Evolutionary conservation across 2,113 vertebrate genomes (phyloP), one percentile per base, ranked within the genome.

Genomic region (Ptychochromis oligacanthus): DNA sequence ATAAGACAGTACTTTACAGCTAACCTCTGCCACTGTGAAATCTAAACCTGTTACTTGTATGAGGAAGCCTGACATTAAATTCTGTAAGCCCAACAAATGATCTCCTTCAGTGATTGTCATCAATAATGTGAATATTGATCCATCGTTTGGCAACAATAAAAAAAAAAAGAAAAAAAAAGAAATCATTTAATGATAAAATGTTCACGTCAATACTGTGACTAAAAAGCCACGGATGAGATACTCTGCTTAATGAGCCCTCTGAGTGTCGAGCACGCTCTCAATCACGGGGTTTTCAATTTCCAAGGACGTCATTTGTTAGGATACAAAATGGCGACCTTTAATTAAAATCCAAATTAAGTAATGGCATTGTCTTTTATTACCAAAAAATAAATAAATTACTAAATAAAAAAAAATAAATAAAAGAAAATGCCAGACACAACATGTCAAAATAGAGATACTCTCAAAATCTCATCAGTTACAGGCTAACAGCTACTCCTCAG

Each of bases 161-260:
- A 72, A 31, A 72, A n/a, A n/a, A n/a, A n/a, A n/a, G n/a, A n/a
- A n/a, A n/a, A 72, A 31, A 72, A 72, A 31, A 72, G 65, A 82
- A 75, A 81, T 14, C 56, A 62, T 70, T 40, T 5, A 12, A 54
- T 62, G 1, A 34, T 72, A 26, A 84, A 88, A 84, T 4, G 62
- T 57, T 36, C 0, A 6, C 26, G 86, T 88, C 75, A 75, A 55
- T 82, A n/a, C 52, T 46, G 4, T 87, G 80, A 91, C 85, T 83
- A 57, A 88, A 89, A 89, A 76, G 54, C 80, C 80, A 79, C 14
- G 26, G 64, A 85, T 80, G 88, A 67, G 43, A 84, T 75, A n/a
- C 67, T 86, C 57, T 18, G 31, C 26, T 77, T 79, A 89, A 90
- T 79, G 87, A 77, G 62, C 83, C 62, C 60, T 62, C 34, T 36